phyloP scores from a whole-genome alignment of 2,797 vertebrate species.

The Macroramphosus scolopax region DNA sequence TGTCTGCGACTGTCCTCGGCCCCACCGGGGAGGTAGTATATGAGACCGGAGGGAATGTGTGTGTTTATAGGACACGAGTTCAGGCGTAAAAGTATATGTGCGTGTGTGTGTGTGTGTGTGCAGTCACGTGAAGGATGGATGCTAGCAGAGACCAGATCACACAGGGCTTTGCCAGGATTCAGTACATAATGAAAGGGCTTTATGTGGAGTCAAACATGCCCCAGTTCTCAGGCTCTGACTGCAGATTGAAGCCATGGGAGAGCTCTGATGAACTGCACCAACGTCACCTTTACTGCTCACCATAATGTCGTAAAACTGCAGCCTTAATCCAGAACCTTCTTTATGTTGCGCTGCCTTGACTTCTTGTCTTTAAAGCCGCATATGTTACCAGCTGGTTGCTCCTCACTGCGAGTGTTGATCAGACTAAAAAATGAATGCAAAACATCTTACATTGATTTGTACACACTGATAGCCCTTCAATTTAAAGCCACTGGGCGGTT shows the following conservation, averaged over 20 bases:
- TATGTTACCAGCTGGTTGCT: not conserved
- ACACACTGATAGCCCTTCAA: too few relatives aligned
- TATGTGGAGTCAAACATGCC: conserved; percentile 55
- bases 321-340: not conserved
- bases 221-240: conserved; percentile 65
- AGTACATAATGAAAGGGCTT: conserved; percentile 62
- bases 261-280: conserved; percentile 23
- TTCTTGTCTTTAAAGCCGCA: too few relatives aligned
- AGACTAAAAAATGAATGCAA: too few relatives aligned
- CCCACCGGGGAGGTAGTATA: conserved; percentile 10
- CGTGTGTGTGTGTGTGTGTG: conserved; percentile 13
- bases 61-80: not conserved
- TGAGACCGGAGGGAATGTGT: not conserved
- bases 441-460: too few relatives aligned
- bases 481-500: too few relatives aligned
- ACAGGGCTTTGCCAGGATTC: conserved; percentile 63
- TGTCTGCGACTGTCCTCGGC: conserved; percentile 63
- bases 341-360: not conserved
- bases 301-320: not conserved
- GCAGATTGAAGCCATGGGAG: conserved; percentile 35
- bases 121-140: conserved; percentile 57
- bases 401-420: too few relatives aligned
- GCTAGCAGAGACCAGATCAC: conserved; percentile 45
- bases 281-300: not conserved
- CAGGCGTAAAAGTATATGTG: conserved; percentile 1